Evolutionary conservation across 2,113 vertebrate species (phyloP).

Genomic region (Mus musculus): DNA sequence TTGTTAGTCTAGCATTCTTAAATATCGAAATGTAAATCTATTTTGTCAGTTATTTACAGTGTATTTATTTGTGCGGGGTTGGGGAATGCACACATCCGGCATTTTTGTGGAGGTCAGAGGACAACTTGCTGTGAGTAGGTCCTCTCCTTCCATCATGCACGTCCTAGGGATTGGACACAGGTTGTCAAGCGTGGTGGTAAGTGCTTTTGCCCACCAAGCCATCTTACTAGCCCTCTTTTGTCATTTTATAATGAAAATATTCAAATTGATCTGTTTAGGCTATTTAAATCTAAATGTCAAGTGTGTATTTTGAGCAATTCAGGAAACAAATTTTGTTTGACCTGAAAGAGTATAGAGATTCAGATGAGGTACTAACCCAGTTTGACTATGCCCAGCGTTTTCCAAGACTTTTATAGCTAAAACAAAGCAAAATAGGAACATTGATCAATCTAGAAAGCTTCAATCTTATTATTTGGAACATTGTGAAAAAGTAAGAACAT

Average conservation of each 20-base stretch:
- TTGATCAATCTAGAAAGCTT: conserved; percentile 47
- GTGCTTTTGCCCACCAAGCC: not conserved
- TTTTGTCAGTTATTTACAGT: not conserved
- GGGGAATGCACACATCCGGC: not conserved
- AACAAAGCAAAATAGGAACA: conserved; percentile 25
- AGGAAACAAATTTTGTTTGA: conserved; percentile 45
- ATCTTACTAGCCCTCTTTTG: not conserved
- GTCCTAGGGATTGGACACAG: not conserved
- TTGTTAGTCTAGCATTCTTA: conserved; percentile 43
- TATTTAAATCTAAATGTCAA: conserved; percentile 36
- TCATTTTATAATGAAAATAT: not conserved
- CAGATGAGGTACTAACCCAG: not conserved
- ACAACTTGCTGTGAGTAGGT: not conserved
- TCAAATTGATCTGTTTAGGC: not conserved
- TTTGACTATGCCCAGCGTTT: not conserved
- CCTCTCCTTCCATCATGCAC: not conserved
- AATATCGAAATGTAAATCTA: conserved; percentile 57
- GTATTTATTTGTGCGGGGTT: not conserved
- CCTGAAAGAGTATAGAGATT: conserved; percentile 35
- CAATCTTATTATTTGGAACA: conserved; percentile 10
- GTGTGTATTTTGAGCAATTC: conserved; percentile 50
- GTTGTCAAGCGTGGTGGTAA: not conserved
- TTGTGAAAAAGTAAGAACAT: conserved; percentile 46
- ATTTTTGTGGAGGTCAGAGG: not conserved
- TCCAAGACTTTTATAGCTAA: conserved; percentile 22